These are phyloP conservation scores for Calosoma granatense DNA, from an alignment of 1,140 invertebrate species.

Conservation along the genomic window DNA sequence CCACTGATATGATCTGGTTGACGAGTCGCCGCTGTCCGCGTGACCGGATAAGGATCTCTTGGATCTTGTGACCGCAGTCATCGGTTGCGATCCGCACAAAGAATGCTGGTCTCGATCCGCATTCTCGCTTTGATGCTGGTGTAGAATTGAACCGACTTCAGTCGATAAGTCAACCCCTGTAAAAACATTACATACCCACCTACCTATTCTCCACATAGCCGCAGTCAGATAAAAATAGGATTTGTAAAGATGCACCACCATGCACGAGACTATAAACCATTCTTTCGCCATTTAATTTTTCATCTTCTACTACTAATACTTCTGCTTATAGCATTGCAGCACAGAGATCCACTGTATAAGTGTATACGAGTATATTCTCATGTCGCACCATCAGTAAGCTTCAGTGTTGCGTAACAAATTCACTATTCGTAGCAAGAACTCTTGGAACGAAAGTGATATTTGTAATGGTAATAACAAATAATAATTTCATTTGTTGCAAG, in stretches of 20 bases:
- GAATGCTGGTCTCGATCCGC: neutral
- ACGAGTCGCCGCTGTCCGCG: neutral
- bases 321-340: too few relatives aligned
- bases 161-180: neutral
- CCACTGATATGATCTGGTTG: conserved; percentile 1
- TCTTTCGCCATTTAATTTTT: too few relatives aligned
- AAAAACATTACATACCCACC: neutral
- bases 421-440: too few relatives aligned
- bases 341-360: too few relatives aligned
- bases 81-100: neutral
- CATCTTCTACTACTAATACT: too few relatives aligned
- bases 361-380: too few relatives aligned
- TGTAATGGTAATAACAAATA: too few relatives aligned
- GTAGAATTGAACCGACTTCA: neutral
- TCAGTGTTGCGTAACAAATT: too few relatives aligned
- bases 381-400: too few relatives aligned
- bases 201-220: neutral
- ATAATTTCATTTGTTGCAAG: too few relatives aligned
- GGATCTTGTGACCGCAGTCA: neutral
- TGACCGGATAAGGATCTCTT: neutral
- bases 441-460: too few relatives aligned
- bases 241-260: neutral
- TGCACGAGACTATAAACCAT: too few relatives aligned
- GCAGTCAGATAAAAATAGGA: neutral
- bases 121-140: neutral